Evolutionary conservation across 2,113 vertebrate species (phyloP), one percentile per base, ranked within the genome.

Genomic region (Perognathus longimembris): DNA sequence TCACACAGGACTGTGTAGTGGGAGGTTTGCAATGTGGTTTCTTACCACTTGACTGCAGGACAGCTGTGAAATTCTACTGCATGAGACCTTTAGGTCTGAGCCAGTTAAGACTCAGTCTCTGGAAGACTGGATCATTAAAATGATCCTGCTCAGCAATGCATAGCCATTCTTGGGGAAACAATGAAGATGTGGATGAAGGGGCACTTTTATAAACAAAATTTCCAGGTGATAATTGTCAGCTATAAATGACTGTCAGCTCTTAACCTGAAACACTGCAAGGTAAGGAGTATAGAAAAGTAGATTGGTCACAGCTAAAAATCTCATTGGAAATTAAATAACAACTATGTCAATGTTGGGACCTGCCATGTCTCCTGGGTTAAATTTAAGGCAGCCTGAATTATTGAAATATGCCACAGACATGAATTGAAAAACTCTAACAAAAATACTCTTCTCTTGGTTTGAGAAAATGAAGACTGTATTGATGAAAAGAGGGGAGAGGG

Each of bases 51-150:
- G 22, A 21, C 10, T 28, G 15, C 12, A 9, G 45, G 36, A 3
- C 9, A 30, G 7, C 10, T 8, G 12, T 59, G 38, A 21, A 1
- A 32, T 26, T 11, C 20, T 15, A 21, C 0, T 3, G 8, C 2
- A 9, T 4, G 22, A 54, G 6, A 45, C 18, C n/a, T 34, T 67
- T 28, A 50, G 69, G 45, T 12, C 7, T 17, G 50, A 63, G 5
- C 20, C 28, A 12, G 3, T 34, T 24, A 61, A 61, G 26, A 21
- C 54, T 54, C 11, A 42, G 17, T 10, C 15, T 71, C 34, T 54
- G 7, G 7, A 1, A 30, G 3, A 24, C 1, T 3, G 11, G 12
- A 7, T 66, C 12, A 61, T 69, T 73, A 74, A 61, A 24, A 57
- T 45, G 15, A 3, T 6, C 17, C 10, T 40, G 5, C 4, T 86